A percentile compares a stretch with the other conserved stretches of the same genome.
These are phyloP conservation scores for Pseudobourletiella spinata DNA, from an alignment of 1,140 invertebrate species.

Conservation along the genomic window DNA sequence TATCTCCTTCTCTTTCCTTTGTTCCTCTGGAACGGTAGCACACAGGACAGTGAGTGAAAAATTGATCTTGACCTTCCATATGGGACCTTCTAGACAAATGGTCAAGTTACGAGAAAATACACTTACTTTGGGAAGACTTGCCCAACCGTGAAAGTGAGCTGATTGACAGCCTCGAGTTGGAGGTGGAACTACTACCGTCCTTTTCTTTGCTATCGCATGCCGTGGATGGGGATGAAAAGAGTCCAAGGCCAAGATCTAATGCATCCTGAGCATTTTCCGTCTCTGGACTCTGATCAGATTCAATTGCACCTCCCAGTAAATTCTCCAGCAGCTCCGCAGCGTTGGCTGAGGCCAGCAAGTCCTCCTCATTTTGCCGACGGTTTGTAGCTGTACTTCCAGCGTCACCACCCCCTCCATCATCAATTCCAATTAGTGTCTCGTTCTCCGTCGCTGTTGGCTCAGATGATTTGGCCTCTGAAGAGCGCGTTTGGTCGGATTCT, in stretches of 20 bases:
- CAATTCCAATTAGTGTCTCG: neutral
- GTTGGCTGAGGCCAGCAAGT: constrained; percentile 15
- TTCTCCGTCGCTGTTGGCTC: neutral
- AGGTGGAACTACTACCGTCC: neutral
- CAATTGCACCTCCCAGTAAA: constrained; percentile 23
- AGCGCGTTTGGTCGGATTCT: neutral
- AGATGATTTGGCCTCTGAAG: constrained; percentile 18
- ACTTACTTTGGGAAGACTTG: constrained; percentile 11
- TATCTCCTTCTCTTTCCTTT: constrained; percentile 18
- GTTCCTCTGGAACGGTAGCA: constrained; percentile 11
- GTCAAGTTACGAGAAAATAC: too few relatives aligned
- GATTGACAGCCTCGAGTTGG: constrained; percentile 12
- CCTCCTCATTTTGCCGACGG: constrained; percentile 15
- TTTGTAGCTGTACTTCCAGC: neutral
- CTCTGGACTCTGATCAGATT: constrained; percentile 31
- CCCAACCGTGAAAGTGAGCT: constrained; percentile 8
- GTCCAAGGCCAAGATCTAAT: constrained; percentile 25
- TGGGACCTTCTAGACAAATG: too few relatives aligned
- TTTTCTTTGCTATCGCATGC: neutral
- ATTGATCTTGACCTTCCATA: too few relatives aligned
- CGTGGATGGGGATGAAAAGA: constrained; percentile 9
- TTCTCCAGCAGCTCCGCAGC: constrained; percentile 31
- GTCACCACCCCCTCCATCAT: neutral
- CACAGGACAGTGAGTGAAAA: neutral
- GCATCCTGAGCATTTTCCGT: constrained; percentile 28